Evolutionary conservation across 2,113 vertebrate species (phyloP).

Genomic region (Glareola pratincola): DNA sequence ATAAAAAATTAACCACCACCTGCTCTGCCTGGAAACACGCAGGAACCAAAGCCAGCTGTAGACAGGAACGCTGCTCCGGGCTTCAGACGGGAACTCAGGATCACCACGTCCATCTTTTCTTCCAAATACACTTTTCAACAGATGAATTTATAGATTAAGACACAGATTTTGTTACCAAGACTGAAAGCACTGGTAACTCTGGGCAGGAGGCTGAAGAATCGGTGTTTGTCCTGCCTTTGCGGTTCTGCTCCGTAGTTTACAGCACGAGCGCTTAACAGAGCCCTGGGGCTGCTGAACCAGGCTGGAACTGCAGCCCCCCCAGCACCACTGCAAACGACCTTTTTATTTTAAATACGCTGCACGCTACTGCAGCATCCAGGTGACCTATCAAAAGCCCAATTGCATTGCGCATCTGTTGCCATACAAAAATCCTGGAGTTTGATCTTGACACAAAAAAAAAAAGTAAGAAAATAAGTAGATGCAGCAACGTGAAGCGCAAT

Average conservation of each 20-base stretch:
- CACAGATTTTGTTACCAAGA: background rate
- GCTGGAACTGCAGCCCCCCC: background rate
- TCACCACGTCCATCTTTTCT: rapidly evolving
- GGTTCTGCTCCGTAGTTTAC: rapidly evolving
- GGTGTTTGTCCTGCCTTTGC: background rate
- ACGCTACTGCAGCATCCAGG: background rate
- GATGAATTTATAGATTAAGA: background rate
- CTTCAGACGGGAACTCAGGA: rapidly evolving
- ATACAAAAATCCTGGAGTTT: background rate
- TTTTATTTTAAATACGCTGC: background rate
- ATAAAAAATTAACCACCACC: background rate
- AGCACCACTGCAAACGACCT: background rate
- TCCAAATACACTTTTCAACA: background rate
- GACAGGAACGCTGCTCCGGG: background rate
- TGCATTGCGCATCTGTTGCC: background rate
- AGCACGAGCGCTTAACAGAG: background rate
- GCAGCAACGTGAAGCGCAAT: background rate
- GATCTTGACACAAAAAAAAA: background rate
- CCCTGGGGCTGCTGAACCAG: background rate
- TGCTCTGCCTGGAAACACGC: background rate
- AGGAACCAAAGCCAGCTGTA: background rate
- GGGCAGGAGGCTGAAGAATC: background rate
- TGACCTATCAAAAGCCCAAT: background rate
- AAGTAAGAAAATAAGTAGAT: rapidly evolving
- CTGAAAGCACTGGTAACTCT: background rate